phyloP scores from a whole-genome alignment of 1,140 invertebrate species.

The Hermetia illucens region DNA sequence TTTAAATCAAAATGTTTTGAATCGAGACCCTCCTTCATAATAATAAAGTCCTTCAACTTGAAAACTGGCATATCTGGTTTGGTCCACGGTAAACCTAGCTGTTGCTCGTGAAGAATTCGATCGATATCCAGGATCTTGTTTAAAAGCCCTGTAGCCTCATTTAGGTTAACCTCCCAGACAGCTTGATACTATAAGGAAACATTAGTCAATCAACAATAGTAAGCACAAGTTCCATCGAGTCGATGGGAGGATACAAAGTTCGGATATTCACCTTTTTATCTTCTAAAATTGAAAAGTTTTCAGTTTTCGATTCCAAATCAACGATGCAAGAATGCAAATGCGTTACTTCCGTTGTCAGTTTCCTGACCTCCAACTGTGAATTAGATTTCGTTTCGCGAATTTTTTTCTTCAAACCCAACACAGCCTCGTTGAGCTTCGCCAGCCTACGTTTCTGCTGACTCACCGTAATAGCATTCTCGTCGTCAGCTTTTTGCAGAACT shows the following conservation, averaged over 20 bases:
- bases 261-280: slow-evolving; percentile 32
- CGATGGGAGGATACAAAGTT: background rate
- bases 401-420: slow-evolving; percentile 46
- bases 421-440: slow-evolving; percentile 60
- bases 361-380: slow-evolving; percentile 37
- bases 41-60: no score
- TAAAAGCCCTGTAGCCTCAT: slow-evolving; percentile 39
- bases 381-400: slow-evolving; percentile 40
- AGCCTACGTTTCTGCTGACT: slow-evolving; percentile 70
- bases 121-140: slow-evolving; percentile 46
- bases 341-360: slow-evolving; percentile 41
- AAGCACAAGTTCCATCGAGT: slow-evolving; percentile 9
- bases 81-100: slow-evolving; percentile 47
- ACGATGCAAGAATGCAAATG: slow-evolving; percentile 46
- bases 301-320: slow-evolving; percentile 48
- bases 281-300: slow-evolving; percentile 47
- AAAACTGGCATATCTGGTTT: slow-evolving; percentile 31
- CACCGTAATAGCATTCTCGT: slow-evolving; percentile 69
- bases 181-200: slow-evolving; percentile 12
- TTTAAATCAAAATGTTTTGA: no score
- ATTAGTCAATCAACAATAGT: slow-evolving; percentile 4
- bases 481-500: slow-evolving; percentile 68
- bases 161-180: slow-evolving; percentile 56
- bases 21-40: no score
- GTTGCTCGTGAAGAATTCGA: slow-evolving; percentile 49